phyloP scores from a whole-genome alignment of 2,113 vertebrate species.

The Melanotaenia duboulayi region DNA sequence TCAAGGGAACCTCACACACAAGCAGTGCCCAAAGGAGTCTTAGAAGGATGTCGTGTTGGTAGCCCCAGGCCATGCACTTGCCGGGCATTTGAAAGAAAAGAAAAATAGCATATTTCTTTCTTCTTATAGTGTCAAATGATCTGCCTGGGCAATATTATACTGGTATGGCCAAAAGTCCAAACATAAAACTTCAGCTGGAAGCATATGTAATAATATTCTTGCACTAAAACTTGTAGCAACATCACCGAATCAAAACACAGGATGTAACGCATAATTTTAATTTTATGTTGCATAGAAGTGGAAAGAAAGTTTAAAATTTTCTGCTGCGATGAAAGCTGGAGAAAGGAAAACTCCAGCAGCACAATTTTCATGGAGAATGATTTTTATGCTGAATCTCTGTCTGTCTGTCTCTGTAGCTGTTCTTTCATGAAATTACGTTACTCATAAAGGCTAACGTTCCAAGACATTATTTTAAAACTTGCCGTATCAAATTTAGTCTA shows the following conservation, averaged over 20 bases:
- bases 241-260: constrained; percentile 12
- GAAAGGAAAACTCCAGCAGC: constrained; percentile 36
- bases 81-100: too few relatives aligned
- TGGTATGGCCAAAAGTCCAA: too few relatives aligned
- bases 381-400: constrained; percentile 35
- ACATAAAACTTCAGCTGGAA: not conserved
- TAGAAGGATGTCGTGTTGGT: too few relatives aligned
- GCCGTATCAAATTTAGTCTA: constrained; percentile 59
- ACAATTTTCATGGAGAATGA: constrained; percentile 38
- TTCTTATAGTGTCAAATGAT: too few relatives aligned
- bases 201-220: not conserved
- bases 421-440: constrained; percentile 47
- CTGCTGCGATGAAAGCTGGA: constrained; percentile 26
- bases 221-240: not conserved
- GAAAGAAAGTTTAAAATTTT: constrained; percentile 20
- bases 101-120: too few relatives aligned
- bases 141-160: too few relatives aligned
- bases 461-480: constrained; percentile 71
- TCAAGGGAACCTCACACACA: too few relatives aligned
- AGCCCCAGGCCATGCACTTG: too few relatives aligned
- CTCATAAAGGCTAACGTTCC: constrained; percentile 76
- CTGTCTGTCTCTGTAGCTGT: constrained; percentile 41
- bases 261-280: constrained; percentile 29
- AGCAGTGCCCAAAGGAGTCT: too few relatives aligned
- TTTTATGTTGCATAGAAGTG: constrained; percentile 30